Evolutionary conservation across 2,797 vertebrate genomes (phyloP).

Genomic region (Eleutherodactylus coqui): DNA sequence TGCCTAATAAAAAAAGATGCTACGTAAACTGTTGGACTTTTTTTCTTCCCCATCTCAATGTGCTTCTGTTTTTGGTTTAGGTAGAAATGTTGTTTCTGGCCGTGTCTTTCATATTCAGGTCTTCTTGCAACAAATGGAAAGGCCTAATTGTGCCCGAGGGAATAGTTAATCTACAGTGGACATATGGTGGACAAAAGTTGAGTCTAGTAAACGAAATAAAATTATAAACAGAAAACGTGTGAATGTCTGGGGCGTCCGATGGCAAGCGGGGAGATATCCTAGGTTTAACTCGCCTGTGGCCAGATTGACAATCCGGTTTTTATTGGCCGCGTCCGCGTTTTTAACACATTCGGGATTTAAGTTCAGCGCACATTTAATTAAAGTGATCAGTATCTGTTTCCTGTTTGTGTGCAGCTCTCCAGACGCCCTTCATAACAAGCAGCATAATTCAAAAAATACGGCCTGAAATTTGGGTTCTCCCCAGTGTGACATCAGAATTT

Average conservation of each 20-base stretch:
- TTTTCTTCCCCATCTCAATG: constrained; percentile 77
- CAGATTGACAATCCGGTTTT: constrained; percentile 59
- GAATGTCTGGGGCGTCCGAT: constrained; percentile 82
- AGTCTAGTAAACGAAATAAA: constrained; percentile 82
- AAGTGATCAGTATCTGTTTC: constrained; percentile 59
- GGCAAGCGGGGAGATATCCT: constrained; percentile 65
- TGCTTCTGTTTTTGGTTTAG: constrained; percentile 94
- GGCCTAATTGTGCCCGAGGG: constrained; percentile 90
- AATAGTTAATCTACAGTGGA: constrained; percentile 90
- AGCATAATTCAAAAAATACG: not conserved
- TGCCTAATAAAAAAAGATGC: constrained; percentile 88
- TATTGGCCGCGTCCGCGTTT: constrained; percentile 41
- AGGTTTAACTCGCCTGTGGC: constrained; percentile 66
- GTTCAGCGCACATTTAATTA: constrained; percentile 57
- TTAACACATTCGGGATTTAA: constrained; percentile 41
- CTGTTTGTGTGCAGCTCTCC: constrained; percentile 28
- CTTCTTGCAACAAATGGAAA: constrained; percentile 98
- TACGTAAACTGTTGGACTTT: constrained; percentile 73
- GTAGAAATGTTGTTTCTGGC: constrained; percentile 96
- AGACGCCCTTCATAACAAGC: constrained; percentile 6
- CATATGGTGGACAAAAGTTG: constrained; percentile 93
- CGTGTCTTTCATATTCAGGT: constrained; percentile 88
- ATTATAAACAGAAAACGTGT: constrained; percentile 85
- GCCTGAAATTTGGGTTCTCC: constrained; percentile 47
- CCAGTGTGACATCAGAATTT: constrained; percentile 59